Percentiles rank a stretch among this genome's conserved stretches.
phyloP scores from a whole-genome alignment of 2,113 vertebrate genomes.

The Nibea albiflora region DNA sequence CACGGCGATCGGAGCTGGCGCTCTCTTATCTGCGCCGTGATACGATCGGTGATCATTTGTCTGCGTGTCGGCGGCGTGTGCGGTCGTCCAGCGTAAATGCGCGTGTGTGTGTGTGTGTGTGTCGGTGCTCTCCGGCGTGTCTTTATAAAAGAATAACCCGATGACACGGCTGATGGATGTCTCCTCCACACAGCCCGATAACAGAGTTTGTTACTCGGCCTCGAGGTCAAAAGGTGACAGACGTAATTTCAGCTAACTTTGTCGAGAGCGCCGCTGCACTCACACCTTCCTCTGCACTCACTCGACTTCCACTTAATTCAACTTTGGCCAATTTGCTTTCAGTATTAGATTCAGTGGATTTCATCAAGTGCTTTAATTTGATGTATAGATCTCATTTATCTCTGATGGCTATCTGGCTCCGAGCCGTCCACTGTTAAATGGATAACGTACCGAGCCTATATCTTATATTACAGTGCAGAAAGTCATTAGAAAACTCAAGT shows the following conservation, averaged over 20 bases:
- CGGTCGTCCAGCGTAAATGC: neutral
- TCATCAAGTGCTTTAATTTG: constrained; percentile 48
- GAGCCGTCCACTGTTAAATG: constrained; percentile 1
- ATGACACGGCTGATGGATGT: constrained; percentile 36
- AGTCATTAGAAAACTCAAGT: constrained; percentile 11
- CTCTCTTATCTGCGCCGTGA: constrained; percentile 26
- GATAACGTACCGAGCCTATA: neutral
- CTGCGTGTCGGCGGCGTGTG: neutral
- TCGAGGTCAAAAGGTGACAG: constrained; percentile 32
- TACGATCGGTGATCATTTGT: constrained; percentile 19
- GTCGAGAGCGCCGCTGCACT: constrained; percentile 12
- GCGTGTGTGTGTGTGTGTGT: neutral
- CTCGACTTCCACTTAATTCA: constrained; percentile 10
- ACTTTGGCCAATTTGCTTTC: constrained; percentile 11
- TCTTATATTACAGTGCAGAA: neutral
- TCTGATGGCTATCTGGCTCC: constrained; percentile 26
- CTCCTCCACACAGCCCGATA: constrained; percentile 16
- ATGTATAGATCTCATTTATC: constrained; percentile 49
- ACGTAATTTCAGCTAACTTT: constrained; percentile 39
- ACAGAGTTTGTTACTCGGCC: constrained; percentile 16
- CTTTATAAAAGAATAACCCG: constrained; percentile 21
- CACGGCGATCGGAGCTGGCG: constrained; percentile 15
- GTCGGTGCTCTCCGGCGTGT: neutral
- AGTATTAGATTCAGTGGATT: constrained; percentile 13
- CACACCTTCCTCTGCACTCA: constrained; percentile 1